Evolutionary conservation across 1,140 invertebrate genomes (phyloP).

Genomic region (Cataglyphis hispanica): DNA sequence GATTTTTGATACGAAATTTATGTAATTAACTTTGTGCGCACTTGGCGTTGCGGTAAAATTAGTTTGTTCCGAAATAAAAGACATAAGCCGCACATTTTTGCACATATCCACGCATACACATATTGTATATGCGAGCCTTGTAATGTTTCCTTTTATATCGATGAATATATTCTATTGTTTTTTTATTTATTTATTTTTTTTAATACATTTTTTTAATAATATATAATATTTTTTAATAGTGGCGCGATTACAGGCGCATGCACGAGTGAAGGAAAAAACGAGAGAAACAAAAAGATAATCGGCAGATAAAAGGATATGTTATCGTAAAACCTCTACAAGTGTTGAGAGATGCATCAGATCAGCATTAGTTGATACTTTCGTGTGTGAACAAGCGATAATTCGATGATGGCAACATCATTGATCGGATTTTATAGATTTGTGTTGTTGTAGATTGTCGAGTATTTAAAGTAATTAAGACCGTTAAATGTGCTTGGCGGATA

Average conservation of each 20-base stretch:
- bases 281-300: background rate
- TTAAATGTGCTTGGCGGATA: background rate
- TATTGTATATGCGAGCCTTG: background rate
- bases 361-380: background rate
- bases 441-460: background rate
- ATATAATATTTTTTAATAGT: too few relatives aligned
- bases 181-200: background rate
- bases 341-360: too few relatives aligned
- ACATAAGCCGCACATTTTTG: background rate
- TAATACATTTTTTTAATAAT: too few relatives aligned
- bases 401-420: background rate
- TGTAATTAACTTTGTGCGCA: background rate
- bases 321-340: too few relatives aligned
- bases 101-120: background rate
- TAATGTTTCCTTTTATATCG: background rate
- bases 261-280: background rate
- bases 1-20: conserved; percentile 16
- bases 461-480: background rate
- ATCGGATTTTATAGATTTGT: conserved; percentile 1
- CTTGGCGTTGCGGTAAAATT: background rate
- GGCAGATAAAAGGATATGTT: background rate
- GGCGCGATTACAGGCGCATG: background rate
- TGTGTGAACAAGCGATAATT: conserved; percentile 3
- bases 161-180: background rate
- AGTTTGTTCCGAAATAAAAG: too few relatives aligned